phyloP scores from a whole-genome alignment of 2,888 invertebrate genomes.

The Steinernema scapterisci region DNA sequence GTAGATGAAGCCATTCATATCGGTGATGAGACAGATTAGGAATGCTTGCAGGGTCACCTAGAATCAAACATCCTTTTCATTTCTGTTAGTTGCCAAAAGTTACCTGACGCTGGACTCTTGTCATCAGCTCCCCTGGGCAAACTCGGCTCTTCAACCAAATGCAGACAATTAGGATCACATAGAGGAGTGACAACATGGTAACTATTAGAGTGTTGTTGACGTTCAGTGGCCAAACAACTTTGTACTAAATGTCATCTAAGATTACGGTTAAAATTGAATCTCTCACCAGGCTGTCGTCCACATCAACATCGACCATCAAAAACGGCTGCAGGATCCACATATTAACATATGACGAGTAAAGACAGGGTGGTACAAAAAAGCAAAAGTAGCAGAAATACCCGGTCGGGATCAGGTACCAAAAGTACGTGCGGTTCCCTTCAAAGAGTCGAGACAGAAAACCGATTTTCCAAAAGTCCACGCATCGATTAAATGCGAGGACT shows the following conservation, averaged over 20 bases:
- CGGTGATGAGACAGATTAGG: not conserved
- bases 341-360: constrained; percentile 2
- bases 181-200: not conserved
- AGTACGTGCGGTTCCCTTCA: not conserved
- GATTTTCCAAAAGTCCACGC: constrained; percentile 3
- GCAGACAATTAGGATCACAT: constrained; percentile 4
- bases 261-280: not conserved
- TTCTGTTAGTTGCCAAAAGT: not conserved
- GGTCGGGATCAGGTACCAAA: constrained; percentile 1
- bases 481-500: constrained; percentile 14
- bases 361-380: constrained; percentile 1
- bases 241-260: not conserved
- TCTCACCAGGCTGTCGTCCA: not conserved
- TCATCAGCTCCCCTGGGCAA: not conserved
- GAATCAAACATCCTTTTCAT: not conserved
- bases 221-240: constrained; percentile 1
- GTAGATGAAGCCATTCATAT: constrained; percentile 8
- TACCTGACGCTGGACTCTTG: constrained; percentile 9
- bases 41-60: constrained; percentile 17
- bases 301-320: not conserved
- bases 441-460: not conserved
- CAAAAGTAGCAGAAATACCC: constrained; percentile 10
- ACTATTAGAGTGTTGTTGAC: constrained; percentile 23
- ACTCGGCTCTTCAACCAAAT: constrained; percentile 20
- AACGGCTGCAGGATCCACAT: constrained; percentile 10